Percentiles rank a stretch among this genome's conserved stretches.
These are phyloP conservation scores for Sarcophaga caerulescens DNA, from an alignment of 2,888 invertebrate genomes.

Conservation along the genomic window DNA sequence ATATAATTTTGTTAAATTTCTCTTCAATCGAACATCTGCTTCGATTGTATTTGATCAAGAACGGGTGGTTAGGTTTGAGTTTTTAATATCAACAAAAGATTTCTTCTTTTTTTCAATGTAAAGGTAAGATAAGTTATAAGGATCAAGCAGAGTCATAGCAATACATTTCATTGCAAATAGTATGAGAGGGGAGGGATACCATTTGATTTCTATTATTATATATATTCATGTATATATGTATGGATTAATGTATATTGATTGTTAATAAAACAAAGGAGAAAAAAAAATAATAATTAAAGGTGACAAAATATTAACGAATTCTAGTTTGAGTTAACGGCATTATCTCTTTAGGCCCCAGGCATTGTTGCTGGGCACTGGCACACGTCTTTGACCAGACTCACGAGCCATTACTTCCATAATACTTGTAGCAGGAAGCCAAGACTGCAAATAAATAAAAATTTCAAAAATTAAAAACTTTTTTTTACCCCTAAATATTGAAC, in stretches of 20 bases:
- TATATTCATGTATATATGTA: conserved; percentile 2
- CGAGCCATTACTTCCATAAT: conserved; percentile 91
- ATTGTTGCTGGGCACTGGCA: conserved; percentile 87
- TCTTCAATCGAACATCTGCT: conserved; percentile 13
- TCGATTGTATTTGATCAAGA: not conserved
- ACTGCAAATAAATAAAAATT: conserved; percentile 82
- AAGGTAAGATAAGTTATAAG: not conserved
- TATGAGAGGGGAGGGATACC: not conserved
- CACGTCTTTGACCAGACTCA: conserved; percentile 89
- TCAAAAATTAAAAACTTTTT: not conserved
- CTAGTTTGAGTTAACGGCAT: conserved; percentile 26
- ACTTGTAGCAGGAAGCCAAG: conserved; percentile 94
- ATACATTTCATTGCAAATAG: not conserved
- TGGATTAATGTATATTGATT: not conserved
- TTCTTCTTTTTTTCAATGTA: not conserved
- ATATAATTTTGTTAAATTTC: conserved; percentile 16
- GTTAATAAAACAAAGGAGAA: too few species aligned
- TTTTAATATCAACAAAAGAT: not conserved
- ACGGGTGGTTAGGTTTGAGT: conserved; percentile 31
- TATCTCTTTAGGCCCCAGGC: conserved; percentile 80
- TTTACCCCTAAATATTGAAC: not conserved
- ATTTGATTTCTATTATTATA: not conserved
- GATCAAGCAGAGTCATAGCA: not conserved
- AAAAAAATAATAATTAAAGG: too few species aligned
- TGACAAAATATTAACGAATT: not conserved